Percentiles rank a stretch among this genome's conserved stretches.
These are phyloP conservation scores for Zaprionus ornatus DNA, from an alignment of 1,140 invertebrate species.

Conservation along the genomic window DNA sequence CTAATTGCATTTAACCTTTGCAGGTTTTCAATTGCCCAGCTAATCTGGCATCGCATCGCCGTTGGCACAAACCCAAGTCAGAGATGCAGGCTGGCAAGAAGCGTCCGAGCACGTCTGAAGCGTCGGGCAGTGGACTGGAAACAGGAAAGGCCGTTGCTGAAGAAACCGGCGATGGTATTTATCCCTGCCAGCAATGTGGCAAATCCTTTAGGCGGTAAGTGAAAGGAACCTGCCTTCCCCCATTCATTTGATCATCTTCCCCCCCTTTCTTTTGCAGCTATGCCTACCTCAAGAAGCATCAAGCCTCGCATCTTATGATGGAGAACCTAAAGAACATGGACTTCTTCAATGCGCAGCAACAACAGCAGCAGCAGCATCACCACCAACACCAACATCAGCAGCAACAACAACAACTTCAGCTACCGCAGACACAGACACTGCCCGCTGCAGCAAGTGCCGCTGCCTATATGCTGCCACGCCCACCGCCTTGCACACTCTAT, in stretches of 20 bases:
- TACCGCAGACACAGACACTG: constrained; percentile 3
- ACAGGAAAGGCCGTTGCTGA: constrained; percentile 65
- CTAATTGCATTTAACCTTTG: not conserved
- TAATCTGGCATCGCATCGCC: constrained; percentile 97
- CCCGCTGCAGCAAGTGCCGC: not conserved
- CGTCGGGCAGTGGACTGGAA: constrained; percentile 54
- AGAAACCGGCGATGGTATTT: constrained; percentile 84
- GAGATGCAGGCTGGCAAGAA: constrained; percentile 66
- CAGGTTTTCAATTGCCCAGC: constrained; percentile 98
- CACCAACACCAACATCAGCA: constrained; percentile 30
- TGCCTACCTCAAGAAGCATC: constrained; percentile 91
- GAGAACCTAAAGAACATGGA: constrained; percentile 73
- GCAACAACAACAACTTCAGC: constrained; percentile 26
- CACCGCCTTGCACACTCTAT: constrained; percentile 52
- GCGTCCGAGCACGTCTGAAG: constrained; percentile 75
- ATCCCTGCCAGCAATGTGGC: constrained; percentile 90
- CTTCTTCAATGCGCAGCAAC: constrained; percentile 62
- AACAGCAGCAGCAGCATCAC: constrained; percentile 38
- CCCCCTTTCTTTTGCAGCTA: constrained; percentile 85
- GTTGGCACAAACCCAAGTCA: constrained; percentile 96
- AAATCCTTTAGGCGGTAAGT: constrained; percentile 89
- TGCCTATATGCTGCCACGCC: constrained; percentile 55
- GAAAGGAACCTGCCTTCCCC: not conserved
- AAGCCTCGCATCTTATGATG: constrained; percentile 83
- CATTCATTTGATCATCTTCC: not conserved